A percentile compares a stretch with the other conserved stretches of the same genome.
Evolutionary conservation across 2,888 invertebrate species (phyloP).

Genomic region (Caenorhabditis imperialis): DNA sequence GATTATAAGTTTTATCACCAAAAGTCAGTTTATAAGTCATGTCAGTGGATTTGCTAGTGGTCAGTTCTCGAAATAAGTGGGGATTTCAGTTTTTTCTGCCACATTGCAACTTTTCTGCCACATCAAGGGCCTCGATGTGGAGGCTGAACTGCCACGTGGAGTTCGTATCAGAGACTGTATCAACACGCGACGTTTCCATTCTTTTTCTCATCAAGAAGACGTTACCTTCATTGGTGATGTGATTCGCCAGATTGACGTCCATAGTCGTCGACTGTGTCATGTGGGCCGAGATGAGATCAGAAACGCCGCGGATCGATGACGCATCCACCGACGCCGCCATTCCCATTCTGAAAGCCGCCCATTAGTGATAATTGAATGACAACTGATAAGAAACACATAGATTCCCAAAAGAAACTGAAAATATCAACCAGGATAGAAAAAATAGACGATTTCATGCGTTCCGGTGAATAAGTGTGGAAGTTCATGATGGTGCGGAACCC

Average conservation of each 20-base stretch:
- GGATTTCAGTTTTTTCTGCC: no score
- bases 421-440: slow-evolving; percentile 8
- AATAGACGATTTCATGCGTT: slow-evolving; percentile 23
- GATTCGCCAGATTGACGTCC: slow-evolving; percentile 77
- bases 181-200: no score
- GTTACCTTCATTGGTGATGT: slow-evolving; percentile 76
- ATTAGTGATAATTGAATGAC: background rate
- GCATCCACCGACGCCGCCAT: slow-evolving; percentile 77
- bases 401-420: background rate
- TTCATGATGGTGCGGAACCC: slow-evolving; percentile 8
- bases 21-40: slow-evolving; percentile 33
- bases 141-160: no score
- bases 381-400: background rate
- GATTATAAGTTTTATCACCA: no score
- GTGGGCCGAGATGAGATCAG: slow-evolving; percentile 76
- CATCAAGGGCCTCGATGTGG: no score
- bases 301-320: slow-evolving; percentile 75
- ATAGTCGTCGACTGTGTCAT: slow-evolving; percentile 77
- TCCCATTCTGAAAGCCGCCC: slow-evolving; percentile 52
- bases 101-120: no score
- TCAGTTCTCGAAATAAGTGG: background rate
- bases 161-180: no score
- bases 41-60: no score
- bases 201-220: background rate
- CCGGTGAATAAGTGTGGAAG: background rate